phyloP scores from a whole-genome alignment of 2,888 invertebrate species.

The Gibbula magus region DNA sequence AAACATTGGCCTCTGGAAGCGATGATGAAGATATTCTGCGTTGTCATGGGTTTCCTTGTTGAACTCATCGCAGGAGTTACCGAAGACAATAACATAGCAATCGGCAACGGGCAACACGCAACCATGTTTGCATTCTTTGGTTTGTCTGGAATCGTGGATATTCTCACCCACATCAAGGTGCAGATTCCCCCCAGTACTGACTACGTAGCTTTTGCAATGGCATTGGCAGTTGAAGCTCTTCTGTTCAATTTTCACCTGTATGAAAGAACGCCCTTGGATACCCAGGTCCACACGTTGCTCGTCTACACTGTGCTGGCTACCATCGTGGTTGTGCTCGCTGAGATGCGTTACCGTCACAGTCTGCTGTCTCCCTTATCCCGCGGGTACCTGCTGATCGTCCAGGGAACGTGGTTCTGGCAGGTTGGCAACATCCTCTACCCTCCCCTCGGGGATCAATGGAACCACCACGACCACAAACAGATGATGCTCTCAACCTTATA shows the following conservation, averaged over 20 bases:
- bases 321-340: slow-evolving; percentile 68
- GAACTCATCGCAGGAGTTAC: slow-evolving; percentile 61
- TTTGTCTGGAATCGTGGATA: slow-evolving; percentile 74
- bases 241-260: slow-evolving; percentile 77
- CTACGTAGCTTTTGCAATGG: slow-evolving; percentile 74
- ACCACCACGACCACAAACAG: slow-evolving; percentile 72
- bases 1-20: slow-evolving; percentile 56
- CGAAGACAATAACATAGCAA: slow-evolving; percentile 72
- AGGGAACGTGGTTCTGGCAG: slow-evolving; percentile 78
- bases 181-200: slow-evolving; percentile 74
- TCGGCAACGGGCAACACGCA: slow-evolving; percentile 77
- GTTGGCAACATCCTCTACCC: slow-evolving; percentile 77
- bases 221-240: slow-evolving; percentile 76
- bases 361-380: slow-evolving; percentile 73
- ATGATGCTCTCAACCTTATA: slow-evolving; percentile 76
- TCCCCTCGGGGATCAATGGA: slow-evolving; percentile 73
- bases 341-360: slow-evolving; percentile 70
- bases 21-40: slow-evolving; percentile 49
- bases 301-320: slow-evolving; percentile 73
- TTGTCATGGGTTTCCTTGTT: slow-evolving; percentile 46
- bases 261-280: slow-evolving; percentile 72
- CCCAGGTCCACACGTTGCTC: slow-evolving; percentile 76
- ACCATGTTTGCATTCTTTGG: slow-evolving; percentile 78
- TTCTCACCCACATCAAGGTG: slow-evolving; percentile 69
- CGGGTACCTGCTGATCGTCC: slow-evolving; percentile 75